Percentiles rank a stretch among this genome's conserved stretches.
Conservation (phyloP, 2,113 vertebrate species). For the Lynx canadensis region DNA sequence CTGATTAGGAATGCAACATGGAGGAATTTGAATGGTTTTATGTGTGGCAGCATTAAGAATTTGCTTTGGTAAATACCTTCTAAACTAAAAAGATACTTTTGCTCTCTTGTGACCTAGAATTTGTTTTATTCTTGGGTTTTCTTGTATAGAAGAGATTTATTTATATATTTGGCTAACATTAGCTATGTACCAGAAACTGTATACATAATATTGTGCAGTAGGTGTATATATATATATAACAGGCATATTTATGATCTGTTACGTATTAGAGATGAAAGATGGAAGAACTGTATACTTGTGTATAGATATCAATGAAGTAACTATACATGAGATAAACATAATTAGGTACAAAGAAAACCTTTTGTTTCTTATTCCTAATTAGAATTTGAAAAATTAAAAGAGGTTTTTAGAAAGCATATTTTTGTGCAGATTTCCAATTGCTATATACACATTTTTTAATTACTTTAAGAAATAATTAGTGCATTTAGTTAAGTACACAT, state of each 20-base stretch:
- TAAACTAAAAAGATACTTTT: constrained; percentile 28
- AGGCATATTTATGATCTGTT: not conserved
- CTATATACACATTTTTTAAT: not conserved
- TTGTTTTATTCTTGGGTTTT: constrained; percentile 14
- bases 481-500: constrained; percentile 3
- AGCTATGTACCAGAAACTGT: not conserved
- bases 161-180: not conserved
- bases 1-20: not conserved
- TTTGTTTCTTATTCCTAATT: constrained; percentile 14
- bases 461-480: constrained; percentile 35
- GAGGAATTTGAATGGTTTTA: not conserved
- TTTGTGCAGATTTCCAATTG: not conserved
- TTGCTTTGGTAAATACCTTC: not conserved
- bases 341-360: constrained; percentile 13
- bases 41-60: not conserved
- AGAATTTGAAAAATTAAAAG: constrained; percentile 44
- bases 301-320: not conserved
- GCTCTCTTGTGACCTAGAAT: constrained; percentile 11
- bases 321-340: not conserved
- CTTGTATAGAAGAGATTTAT: not conserved
- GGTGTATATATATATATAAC: not conserved
- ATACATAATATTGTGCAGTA: not conserved
- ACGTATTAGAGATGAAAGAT: constrained; percentile 1
- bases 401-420: not conserved
- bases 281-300: not conserved